A percentile compares a stretch with the other conserved stretches of the same genome.
These are phyloP conservation scores for Ischnura elegans DNA, from an alignment of 2,888 invertebrate genomes.

Conservation along the genomic window DNA sequence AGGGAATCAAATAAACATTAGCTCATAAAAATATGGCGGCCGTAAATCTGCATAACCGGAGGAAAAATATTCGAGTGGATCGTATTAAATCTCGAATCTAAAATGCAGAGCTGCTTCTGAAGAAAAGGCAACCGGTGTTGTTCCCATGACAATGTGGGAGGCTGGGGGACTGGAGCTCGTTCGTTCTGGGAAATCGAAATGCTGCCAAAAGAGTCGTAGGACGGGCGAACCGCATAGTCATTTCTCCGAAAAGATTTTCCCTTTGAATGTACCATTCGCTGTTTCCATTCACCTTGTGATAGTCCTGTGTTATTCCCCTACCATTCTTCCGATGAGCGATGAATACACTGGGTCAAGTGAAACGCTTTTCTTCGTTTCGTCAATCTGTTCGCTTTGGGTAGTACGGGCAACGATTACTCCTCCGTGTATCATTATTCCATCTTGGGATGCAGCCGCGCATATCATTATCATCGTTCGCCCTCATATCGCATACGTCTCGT, in stretches of 20 bases:
- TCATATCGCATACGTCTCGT: background rate
- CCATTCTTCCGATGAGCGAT: background rate
- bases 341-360: background rate
- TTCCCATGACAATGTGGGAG: background rate
- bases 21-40: conserved; percentile 31
- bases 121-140: background rate
- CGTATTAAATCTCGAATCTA: background rate
- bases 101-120: conserved; percentile 19
- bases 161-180: no score
- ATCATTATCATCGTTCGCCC: background rate
- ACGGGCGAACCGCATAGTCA: background rate
- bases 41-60: background rate
- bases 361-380: background rate
- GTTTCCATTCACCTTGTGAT: background rate
- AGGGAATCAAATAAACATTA: conserved; percentile 35
- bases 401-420: background rate
- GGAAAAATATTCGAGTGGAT: background rate
- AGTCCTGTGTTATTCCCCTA: background rate
- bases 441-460: background rate
- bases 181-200: background rate
- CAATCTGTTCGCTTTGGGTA: background rate
- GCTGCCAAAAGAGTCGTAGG: background rate
- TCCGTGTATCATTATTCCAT: background rate
- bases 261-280: background rate
- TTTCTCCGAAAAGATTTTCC: background rate